Conservation (phyloP, 1,140 invertebrate genomes). For the Drosophila kohkoa region DNA sequence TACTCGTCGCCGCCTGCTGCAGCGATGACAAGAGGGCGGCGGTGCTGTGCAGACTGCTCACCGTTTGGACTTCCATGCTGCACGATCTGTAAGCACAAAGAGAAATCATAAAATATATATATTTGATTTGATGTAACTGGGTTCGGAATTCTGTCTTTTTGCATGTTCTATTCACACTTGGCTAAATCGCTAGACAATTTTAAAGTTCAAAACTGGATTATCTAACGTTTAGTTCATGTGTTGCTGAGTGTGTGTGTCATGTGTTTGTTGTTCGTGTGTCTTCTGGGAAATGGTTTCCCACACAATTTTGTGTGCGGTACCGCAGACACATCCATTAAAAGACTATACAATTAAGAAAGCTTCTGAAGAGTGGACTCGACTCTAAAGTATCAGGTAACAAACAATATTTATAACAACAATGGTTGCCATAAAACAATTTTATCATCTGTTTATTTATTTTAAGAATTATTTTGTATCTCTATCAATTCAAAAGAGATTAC, state of each 20-base stretch:
- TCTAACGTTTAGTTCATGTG: conserved; percentile 5
- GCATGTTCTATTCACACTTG: neutral
- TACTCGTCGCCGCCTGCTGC: conserved; percentile 18
- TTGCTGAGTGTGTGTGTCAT: neutral
- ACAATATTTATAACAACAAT: too few relatives aligned
- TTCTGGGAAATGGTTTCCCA: conserved; percentile 16
- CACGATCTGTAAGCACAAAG: neutral
- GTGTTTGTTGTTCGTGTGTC: conserved; percentile 8
- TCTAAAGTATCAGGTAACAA: neutral
- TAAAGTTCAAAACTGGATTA: neutral
- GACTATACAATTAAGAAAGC: neutral
- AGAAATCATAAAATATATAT: conserved; percentile 1
- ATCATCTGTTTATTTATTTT: too few relatives aligned
- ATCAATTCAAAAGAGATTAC: too few relatives aligned
- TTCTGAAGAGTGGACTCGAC: neutral
- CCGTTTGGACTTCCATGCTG: conserved; percentile 76
- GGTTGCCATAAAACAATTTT: too few relatives aligned
- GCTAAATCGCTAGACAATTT: neutral
- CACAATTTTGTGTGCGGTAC: neutral
- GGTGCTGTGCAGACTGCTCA: conserved; percentile 63
- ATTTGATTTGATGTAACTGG: neutral
- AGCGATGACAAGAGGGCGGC: conserved; percentile 59
- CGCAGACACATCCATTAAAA: conserved; percentile 32
- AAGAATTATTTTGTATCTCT: too few relatives aligned
- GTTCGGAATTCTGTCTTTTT: neutral